A percentile compares a stretch with the other conserved stretches of the same genome.
These are phyloP conservation scores for Euwallacea fornicatus DNA, from an alignment of 1,140 invertebrate genomes.

Conservation along the genomic window DNA sequence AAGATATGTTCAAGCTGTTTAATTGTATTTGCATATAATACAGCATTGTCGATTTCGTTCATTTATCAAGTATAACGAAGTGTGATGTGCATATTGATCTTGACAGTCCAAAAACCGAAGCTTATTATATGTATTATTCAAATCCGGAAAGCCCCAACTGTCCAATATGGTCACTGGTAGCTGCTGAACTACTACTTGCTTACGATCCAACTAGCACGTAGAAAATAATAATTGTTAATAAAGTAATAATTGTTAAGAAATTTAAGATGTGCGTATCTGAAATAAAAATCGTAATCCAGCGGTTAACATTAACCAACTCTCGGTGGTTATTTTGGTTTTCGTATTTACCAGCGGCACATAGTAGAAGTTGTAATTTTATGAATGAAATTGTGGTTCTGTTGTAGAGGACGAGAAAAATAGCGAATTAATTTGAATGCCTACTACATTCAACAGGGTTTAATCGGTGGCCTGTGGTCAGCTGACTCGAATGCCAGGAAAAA, in stretches of 20 bases:
- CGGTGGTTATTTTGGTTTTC: conserved; percentile 12
- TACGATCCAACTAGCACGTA: too few relatives aligned
- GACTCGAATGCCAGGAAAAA: conserved; percentile 14
- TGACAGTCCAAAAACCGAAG: too few relatives aligned
- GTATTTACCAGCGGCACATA: conserved; percentile 23
- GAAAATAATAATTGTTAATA: too few relatives aligned
- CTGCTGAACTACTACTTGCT: too few relatives aligned
- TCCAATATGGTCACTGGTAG: too few relatives aligned
- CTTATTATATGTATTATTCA: too few relatives aligned
- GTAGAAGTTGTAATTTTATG: conserved; percentile 16
- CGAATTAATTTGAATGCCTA: conserved; percentile 32
- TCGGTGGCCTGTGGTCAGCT: conserved; percentile 26
- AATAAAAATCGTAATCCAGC: conserved; percentile 17
- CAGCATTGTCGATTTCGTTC: too few relatives aligned
- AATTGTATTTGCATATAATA: too few relatives aligned
- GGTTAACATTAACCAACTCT: conserved; percentile 14
- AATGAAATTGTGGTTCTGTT: conserved; percentile 29
- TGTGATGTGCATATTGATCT: background rate
- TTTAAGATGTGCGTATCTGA: background rate
- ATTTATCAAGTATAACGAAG: background rate
- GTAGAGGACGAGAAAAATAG: conserved; percentile 24
- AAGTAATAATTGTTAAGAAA: too few relatives aligned
- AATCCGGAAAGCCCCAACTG: too few relatives aligned
- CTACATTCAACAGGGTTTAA: conserved; percentile 26
- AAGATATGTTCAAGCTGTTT: too few relatives aligned